Conservation (phyloP, 92 coral and sea anemone species). For the Phenganax marumi region DNA sequence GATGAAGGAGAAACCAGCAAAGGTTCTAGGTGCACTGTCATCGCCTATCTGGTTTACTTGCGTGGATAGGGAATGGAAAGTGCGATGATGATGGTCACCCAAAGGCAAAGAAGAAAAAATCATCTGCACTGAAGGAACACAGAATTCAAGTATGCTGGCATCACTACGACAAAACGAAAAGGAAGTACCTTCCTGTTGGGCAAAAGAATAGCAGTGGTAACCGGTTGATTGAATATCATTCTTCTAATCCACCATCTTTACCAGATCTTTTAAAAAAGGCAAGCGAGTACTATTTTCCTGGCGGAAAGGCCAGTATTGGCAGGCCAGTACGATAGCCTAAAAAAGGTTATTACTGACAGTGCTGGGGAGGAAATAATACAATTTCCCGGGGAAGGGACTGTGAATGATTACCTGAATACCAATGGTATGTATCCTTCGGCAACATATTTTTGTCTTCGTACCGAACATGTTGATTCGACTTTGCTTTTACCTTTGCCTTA, state of each 20-base stretch:
- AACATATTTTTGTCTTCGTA: slow-evolving; percentile 47
- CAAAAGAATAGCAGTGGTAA: slow-evolving; percentile 58
- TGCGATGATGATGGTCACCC: neutral
- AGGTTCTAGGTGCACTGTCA: slow-evolving; percentile 32
- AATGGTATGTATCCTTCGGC: slow-evolving; percentile 58
- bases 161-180: slow-evolving; percentile 45
- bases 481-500: neutral
- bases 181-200: slow-evolving; percentile 48
- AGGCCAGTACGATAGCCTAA: slow-evolving; percentile 42
- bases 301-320: slow-evolving; percentile 52
- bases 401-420: slow-evolving; percentile 49
- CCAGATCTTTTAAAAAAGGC: slow-evolving; percentile 43
- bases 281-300: slow-evolving; percentile 40
- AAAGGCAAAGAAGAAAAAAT: slow-evolving; percentile 42
- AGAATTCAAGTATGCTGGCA: slow-evolving; percentile 56
- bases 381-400: slow-evolving; percentile 54
- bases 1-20: slow-evolving; percentile 17
- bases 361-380: slow-evolving; percentile 45
- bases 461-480: slow-evolving; percentile 39
- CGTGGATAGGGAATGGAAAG: slow-evolving; percentile 13
- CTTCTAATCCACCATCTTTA: slow-evolving; percentile 44
- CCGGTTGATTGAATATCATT: slow-evolving; percentile 42
- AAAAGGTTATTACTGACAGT: slow-evolving; percentile 43
- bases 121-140: slow-evolving; percentile 43
- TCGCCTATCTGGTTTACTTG: slow-evolving; percentile 46